A percentile compares a stretch with the other conserved stretches of the same genome.
These are phyloP conservation scores for Hyles vespertilio DNA, from an alignment of 1,140 invertebrate species.

Conservation along the genomic window DNA sequence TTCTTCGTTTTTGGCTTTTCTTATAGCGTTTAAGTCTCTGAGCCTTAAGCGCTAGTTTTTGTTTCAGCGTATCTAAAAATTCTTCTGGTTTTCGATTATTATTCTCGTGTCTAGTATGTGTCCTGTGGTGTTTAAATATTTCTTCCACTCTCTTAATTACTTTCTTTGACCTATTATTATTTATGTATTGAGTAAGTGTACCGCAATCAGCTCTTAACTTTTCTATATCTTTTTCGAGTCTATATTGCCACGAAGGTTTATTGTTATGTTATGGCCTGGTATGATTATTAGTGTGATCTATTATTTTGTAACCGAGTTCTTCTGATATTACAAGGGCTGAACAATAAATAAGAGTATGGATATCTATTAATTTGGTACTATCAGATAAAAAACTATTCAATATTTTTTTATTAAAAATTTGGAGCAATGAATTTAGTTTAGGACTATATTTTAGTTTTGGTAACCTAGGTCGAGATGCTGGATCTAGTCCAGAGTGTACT, in stretches of 20 bases:
- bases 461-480: constrained; percentile 15
- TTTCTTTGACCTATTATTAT: constrained; percentile 11
- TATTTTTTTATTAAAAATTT: no score
- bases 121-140: constrained; percentile 5
- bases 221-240: no score
- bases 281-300: background rate
- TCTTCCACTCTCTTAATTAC: constrained; percentile 10
- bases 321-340: constrained; percentile 11
- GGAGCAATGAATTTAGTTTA: background rate
- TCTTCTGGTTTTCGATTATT: constrained; percentile 17
- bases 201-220: no score
- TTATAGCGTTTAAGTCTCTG: constrained; percentile 24
- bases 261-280: background rate
- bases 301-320: constrained; percentile 19
- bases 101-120: constrained; percentile 12
- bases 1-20: constrained; percentile 19
- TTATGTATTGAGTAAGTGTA: constrained; percentile 14
- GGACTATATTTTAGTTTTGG: constrained; percentile 16
- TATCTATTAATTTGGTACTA: no score
- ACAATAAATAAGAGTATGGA: constrained; percentile 14
- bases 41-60: constrained; percentile 21
- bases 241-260: constrained; percentile 11
- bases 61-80: constrained; percentile 24
- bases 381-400: no score
- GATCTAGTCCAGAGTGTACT: constrained; percentile 23